Evolutionary conservation across 2,888 invertebrate species (phyloP).

Genomic region (Drosophila paranaensis): DNA sequence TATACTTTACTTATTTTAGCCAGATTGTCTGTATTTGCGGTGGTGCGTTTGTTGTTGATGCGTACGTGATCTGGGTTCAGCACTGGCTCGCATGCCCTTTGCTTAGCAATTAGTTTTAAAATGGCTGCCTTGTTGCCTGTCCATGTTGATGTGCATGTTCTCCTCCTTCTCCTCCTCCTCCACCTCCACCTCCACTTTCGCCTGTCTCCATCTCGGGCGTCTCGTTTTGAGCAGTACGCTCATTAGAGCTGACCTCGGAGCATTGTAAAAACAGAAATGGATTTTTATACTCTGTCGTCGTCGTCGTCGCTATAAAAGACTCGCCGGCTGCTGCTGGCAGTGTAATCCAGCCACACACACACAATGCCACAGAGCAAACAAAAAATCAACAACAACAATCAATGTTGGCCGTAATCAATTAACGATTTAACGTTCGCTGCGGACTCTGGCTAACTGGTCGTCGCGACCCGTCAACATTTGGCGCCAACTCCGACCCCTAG

Average conservation of each 20-base stretch:
- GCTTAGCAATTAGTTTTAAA: conserved; percentile 81
- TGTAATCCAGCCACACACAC: conserved; percentile 53
- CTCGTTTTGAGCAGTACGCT: conserved; percentile 32
- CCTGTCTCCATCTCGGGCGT: conserved; percentile 10
- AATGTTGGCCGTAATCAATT: conserved; percentile 80
- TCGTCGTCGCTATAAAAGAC: conserved; percentile 40
- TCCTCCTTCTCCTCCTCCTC: background rate
- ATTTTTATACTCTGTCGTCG: conserved; percentile 57
- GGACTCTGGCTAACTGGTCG: conserved; percentile 61
- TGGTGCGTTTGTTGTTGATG: conserved; percentile 69
- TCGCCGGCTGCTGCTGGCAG: conserved; percentile 11
- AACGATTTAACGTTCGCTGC: conserved; percentile 77
- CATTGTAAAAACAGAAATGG: conserved; percentile 58
- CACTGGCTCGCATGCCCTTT: conserved; percentile 64
- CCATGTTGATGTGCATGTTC: conserved; percentile 24
- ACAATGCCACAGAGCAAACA: conserved; percentile 34
- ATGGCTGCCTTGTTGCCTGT: conserved; percentile 51
- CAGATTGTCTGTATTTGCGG: conserved; percentile 76
- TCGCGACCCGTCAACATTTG: conserved; percentile 63
- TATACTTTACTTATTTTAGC: conserved; percentile 54
- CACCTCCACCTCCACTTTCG: background rate
- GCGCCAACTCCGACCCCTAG: conserved; percentile 42
- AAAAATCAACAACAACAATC: conserved; percentile 75
- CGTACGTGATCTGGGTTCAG: conserved; percentile 75
- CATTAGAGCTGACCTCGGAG: conserved; percentile 64